A percentile compares a stretch with the other conserved stretches of the same genome.
Evolutionary conservation across 2,888 invertebrate genomes (phyloP).

Genomic region (Opisthograptis luteolata): DNA sequence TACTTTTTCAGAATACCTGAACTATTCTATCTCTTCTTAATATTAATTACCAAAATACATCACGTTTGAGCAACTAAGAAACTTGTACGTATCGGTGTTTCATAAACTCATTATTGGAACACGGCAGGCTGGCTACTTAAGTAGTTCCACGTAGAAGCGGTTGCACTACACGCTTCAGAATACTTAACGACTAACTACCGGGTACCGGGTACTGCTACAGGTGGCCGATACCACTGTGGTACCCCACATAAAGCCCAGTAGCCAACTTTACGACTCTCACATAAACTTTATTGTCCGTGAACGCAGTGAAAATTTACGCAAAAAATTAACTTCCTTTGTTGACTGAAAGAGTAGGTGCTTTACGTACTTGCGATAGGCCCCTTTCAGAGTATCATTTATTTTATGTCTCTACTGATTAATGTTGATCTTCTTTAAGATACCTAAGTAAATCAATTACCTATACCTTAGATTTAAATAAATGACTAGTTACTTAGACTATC

Average conservation of each 20-base stretch:
- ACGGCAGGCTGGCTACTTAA: constrained; percentile 42
- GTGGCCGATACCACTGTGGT: constrained; percentile 46
- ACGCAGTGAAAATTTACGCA: constrained; percentile 42
- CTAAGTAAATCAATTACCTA: too few relatives aligned
- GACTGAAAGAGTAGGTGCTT: constrained; percentile 14
- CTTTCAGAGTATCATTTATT: not conserved
- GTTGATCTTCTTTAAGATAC: not conserved
- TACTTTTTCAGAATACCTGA: too few relatives aligned
- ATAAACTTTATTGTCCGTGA: constrained; percentile 53
- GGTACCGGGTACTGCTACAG: constrained; percentile 52
- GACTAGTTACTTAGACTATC: too few relatives aligned
- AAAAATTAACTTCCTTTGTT: constrained; percentile 36
- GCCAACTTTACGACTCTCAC: constrained; percentile 51
- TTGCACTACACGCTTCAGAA: constrained; percentile 44
- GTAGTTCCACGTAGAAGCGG: constrained; percentile 51
- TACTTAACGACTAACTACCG: constrained; percentile 43
- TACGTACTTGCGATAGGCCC: not conserved
- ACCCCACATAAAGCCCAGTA: constrained; percentile 40
- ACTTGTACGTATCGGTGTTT: constrained; percentile 45
- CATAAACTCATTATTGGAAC: constrained; percentile 53
- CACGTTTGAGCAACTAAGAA: constrained; percentile 17
- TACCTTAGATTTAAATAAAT: too few relatives aligned
- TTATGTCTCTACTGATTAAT: not conserved
- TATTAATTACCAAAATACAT: too few relatives aligned
- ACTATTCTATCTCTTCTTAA: too few relatives aligned